These are phyloP conservation scores for Mastomys natalensis DNA, from an alignment of 2,113 vertebrate genomes.

Conservation along the genomic window DNA sequence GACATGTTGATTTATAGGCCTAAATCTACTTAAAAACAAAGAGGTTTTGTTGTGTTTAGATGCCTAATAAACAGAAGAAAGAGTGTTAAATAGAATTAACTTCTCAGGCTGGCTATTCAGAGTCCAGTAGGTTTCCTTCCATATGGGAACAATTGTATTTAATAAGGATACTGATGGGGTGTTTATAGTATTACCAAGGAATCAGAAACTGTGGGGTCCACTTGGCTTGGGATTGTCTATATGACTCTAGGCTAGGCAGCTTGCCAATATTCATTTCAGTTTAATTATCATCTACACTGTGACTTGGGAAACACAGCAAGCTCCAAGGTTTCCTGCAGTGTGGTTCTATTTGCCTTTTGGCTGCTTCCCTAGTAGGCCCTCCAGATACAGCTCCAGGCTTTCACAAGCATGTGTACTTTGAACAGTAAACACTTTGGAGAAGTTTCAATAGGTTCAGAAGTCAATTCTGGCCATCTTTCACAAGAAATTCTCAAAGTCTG, in stretches of 20 bases:
- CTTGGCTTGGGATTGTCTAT: background rate
- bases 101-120: background rate
- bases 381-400: background rate
- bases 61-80: background rate
- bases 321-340: background rate
- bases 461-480: background rate
- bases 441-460: background rate
- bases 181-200: constrained; percentile 13
- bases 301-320: background rate
- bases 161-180: constrained; percentile 63
- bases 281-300: background rate
- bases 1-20: background rate
- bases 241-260: background rate
- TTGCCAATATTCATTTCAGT: background rate
- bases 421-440: background rate
- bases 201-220: background rate
- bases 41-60: background rate
- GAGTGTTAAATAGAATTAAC: background rate
- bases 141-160: constrained; percentile 72
- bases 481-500: background rate
- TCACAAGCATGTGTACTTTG: constrained; percentile 25
- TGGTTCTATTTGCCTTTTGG: constrained; percentile 15
- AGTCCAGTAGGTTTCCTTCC: background rate
- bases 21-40: background rate
- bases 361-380: background rate